Base-by-base conservation (phyloP, 2,888 invertebrate species). In the Drosophila robusta region DNA sequence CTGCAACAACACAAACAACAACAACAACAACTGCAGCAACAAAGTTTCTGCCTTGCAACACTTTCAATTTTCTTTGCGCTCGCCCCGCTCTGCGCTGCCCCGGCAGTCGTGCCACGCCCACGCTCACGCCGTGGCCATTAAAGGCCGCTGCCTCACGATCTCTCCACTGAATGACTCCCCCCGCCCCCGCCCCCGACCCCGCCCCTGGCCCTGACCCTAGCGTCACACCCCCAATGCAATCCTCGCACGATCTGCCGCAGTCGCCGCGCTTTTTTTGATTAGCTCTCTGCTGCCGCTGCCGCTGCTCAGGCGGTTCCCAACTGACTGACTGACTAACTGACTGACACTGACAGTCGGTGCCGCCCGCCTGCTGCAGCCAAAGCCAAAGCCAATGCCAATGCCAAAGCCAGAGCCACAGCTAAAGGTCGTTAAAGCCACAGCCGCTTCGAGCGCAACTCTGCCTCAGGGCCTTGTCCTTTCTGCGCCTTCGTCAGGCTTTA, bases 81-180 rank as follows among this genome's bases (percentile, higher is more conserved):
- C 4, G 22, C 22, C 22, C 22, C 4, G 3, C 22, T 22, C 22
- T 29, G 29, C 29, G 3, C 56, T 41, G 34, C 58, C 18, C 38
- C 41, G 34, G 46, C 57, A 36, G 42, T 18, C 39, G 46, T 58
- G 78, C 63, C 87, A 73, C 87, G 78, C 87, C 80, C 77, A 54
- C 64, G 70, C 45, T 90, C 91, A 90, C 90, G 90, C 90, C 89
- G 82, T 73, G 78, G 84, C 89, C 89, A 91, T 90, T 90, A 90
- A 89, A 87, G 79, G 74, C 70, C 77, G 46, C 78, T 61, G 87
- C 81, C 78, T 80, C 87, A 83, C 83, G 83, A 83, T 83, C 87
- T 76, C 34, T 34, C 4, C 56, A 8, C 64, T 68, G 61, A 77
- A 65, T 63, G 72, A 60, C 71, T 58, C 50, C 26, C 34, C 16